Evolutionary conservation across 2,797 vertebrate genomes (phyloP).

Genomic region (Sus cebifrons): DNA sequence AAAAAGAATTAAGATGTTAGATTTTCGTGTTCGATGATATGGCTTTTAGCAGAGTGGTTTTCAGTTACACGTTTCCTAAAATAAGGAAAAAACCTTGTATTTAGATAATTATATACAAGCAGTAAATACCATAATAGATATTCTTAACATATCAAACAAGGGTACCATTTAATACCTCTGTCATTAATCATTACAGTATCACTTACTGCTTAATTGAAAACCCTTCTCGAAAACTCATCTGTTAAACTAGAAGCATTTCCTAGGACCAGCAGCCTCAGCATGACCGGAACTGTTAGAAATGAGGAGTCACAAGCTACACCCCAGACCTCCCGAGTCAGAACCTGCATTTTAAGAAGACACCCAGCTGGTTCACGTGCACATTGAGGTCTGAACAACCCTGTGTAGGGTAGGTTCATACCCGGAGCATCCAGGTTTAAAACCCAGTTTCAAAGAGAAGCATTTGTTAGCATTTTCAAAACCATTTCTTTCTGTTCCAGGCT

Average conservation of each 20-base stretch:
- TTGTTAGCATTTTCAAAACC: background rate
- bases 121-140: background rate
- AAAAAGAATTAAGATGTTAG: constrained; percentile 12
- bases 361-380: too few relatives aligned
- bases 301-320: background rate
- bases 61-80: constrained; percentile 30
- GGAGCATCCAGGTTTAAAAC: background rate
- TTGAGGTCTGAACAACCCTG: background rate
- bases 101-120: constrained; percentile 2
- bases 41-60: constrained; percentile 52
- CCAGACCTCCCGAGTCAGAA: background rate
- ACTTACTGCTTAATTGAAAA: background rate
- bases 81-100: background rate
- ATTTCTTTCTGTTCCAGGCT: background rate
- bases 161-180: background rate
- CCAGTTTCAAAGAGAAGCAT: background rate
- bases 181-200: background rate
- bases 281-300: background rate
- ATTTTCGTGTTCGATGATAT: background rate
- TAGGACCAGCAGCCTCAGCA: background rate
- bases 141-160: background rate
- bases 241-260: background rate
- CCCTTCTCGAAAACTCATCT: background rate
- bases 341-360: background rate
- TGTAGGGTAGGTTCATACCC: background rate